Percentiles rank a stretch among this genome's conserved stretches.
Conservation (phyloP, 1,140 invertebrate genomes). For the Dufourea novaeangliae region DNA sequence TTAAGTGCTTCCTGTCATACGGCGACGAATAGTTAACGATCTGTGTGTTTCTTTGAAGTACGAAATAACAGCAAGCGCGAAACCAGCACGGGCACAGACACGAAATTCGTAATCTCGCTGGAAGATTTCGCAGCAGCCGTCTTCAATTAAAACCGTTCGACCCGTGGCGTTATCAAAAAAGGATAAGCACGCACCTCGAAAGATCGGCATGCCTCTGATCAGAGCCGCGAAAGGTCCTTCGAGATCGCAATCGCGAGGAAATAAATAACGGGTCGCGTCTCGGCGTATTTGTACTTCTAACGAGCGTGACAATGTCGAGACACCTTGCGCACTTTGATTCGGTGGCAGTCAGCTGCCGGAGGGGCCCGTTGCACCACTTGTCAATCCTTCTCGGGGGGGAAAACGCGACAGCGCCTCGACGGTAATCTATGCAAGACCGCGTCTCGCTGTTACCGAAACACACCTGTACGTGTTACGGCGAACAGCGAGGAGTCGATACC, state of each 20-base stretch:
- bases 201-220: conserved; percentile 7
- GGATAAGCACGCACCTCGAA: neutral
- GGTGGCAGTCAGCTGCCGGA: conserved; percentile 56
- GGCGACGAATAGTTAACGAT: no score
- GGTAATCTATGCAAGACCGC: conserved; percentile 64
- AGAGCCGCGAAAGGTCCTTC: conserved; percentile 11
- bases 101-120: neutral
- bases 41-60: no score
- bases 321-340: conserved; percentile 48
- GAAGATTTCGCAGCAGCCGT: neutral
- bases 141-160: neutral
- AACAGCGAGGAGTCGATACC: neutral
- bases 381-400: conserved; percentile 34
- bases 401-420: conserved; percentile 40
- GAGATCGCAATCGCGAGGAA: conserved; percentile 26
- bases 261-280: conserved; percentile 28
- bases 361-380: conserved; percentile 36
- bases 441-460: conserved; percentile 1
- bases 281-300: conserved; percentile 35
- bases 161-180: neutral
- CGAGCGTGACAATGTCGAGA: conserved; percentile 43
- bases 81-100: neutral
- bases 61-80: neutral
- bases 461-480: conserved; percentile 50
- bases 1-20: no score